A percentile compares a stretch with the other conserved stretches of the same genome.
Evolutionary conservation across 2,888 invertebrate species (phyloP).

Genomic region (Oithona nana): DNA sequence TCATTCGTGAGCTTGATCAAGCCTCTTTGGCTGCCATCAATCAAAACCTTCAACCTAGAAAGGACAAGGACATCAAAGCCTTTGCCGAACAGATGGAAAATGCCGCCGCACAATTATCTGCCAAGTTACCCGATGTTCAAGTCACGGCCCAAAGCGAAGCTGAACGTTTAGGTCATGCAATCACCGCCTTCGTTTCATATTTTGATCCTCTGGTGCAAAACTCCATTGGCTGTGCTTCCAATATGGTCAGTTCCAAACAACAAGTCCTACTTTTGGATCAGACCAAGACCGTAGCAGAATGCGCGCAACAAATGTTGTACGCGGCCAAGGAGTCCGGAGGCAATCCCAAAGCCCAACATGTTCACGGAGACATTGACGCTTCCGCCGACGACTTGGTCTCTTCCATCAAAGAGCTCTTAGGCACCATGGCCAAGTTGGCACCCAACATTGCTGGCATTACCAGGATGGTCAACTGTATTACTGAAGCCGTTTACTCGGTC

Average conservation of each 20-base stretch:
- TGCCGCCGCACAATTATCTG: conserved; percentile 49
- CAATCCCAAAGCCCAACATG: conserved; percentile 64
- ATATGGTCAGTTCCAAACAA: conserved; percentile 59
- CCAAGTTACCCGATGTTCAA: conserved; percentile 54
- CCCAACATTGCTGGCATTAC: conserved; percentile 76
- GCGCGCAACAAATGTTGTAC: conserved; percentile 63
- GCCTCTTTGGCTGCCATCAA: conserved; percentile 72
- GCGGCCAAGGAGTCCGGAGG: conserved; percentile 76
- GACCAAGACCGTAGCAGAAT: conserved; percentile 82
- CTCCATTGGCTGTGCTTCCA: conserved; percentile 59
- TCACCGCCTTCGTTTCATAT: conserved; percentile 40
- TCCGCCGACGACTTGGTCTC: conserved; percentile 49
- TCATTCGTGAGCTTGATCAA: conserved; percentile 63
- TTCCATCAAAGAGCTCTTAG: conserved; percentile 42
- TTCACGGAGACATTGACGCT: conserved; percentile 68
- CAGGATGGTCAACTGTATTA: conserved; percentile 69
- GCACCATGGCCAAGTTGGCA: conserved; percentile 56
- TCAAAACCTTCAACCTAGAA: conserved; percentile 47
- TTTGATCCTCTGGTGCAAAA: conserved; percentile 68
- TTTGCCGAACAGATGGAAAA: conserved; percentile 59
- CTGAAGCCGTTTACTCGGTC: conserved; percentile 63
- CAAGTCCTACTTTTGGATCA: conserved; percentile 75
- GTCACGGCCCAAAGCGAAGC: conserved; percentile 72
- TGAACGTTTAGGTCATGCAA: conserved; percentile 76
- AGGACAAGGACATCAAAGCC: conserved; percentile 49